Percentiles rank a stretch among this genome's conserved stretches.
Evolutionary conservation across 2,888 invertebrate genomes (phyloP).

Genomic region (Phorcus lineatus): DNA sequence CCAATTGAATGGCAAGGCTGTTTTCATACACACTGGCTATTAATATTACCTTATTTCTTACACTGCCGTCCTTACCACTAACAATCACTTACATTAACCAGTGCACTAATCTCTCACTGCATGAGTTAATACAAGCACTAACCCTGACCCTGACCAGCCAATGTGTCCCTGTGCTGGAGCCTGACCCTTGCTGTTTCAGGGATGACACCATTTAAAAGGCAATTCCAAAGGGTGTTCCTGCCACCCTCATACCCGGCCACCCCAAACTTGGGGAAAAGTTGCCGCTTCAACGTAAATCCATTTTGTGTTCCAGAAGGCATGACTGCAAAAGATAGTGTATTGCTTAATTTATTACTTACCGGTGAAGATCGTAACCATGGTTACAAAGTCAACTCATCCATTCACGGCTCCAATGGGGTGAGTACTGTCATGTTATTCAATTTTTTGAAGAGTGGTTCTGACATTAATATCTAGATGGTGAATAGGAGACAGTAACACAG

Average conservation of each 20-base stretch:
- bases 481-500: too few species aligned
- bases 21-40: too few species aligned
- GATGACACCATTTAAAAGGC: background rate
- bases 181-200: background rate
- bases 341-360: constrained; percentile 95
- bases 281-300: constrained; percentile 19
- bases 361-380: constrained; percentile 96
- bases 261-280: background rate
- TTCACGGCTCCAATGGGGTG: background rate
- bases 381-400: constrained; percentile 79
- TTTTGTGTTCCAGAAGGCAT: constrained; percentile 27
- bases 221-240: constrained; percentile 2
- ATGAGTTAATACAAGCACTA: too few species aligned
- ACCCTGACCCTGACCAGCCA: too few species aligned
- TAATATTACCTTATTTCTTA: too few species aligned
- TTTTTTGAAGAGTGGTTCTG: too few species aligned
- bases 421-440: background rate
- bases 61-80: too few species aligned
- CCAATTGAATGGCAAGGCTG: too few species aligned
- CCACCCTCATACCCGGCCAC: background rate
- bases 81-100: too few species aligned
- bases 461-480: too few species aligned
- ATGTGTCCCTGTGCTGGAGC: too few species aligned
- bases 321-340: constrained; percentile 79
- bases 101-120: too few species aligned